These are phyloP conservation scores for Druceiella hillmani DNA, from an alignment of 2,888 invertebrate species.

Conservation along the genomic window DNA sequence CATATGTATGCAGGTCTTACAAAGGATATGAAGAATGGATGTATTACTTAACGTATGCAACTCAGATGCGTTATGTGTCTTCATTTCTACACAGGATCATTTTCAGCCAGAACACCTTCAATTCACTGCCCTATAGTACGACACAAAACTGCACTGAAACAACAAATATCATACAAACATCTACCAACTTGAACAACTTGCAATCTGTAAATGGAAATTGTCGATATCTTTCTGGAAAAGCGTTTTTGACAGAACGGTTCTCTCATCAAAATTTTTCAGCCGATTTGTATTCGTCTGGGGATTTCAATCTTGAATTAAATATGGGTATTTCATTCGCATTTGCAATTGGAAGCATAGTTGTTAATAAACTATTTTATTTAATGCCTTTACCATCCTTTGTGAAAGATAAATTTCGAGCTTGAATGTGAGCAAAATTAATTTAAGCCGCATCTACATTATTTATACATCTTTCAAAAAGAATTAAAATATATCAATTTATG, in stretches of 20 bases:
- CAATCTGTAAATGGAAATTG: slow-evolving; percentile 54
- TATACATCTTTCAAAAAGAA: too few relatives aligned
- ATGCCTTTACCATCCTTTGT: slow-evolving; percentile 80
- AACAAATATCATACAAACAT: slow-evolving; percentile 47
- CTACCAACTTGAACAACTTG: slow-evolving; percentile 41
- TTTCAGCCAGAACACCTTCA: slow-evolving; percentile 54
- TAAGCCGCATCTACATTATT: too few relatives aligned
- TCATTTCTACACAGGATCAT: slow-evolving; percentile 68
- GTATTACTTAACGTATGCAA: slow-evolving; percentile 71
- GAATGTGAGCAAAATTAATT: too few relatives aligned
- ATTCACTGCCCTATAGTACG: slow-evolving; percentile 48
- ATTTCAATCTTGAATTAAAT: slow-evolving; percentile 69
- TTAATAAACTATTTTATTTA: slow-evolving; percentile 81
- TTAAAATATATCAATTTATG: too few relatives aligned
- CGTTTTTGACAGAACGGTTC: slow-evolving; percentile 68
- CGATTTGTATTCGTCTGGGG: slow-evolving; percentile 52
- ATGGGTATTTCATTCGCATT: slow-evolving; percentile 79
- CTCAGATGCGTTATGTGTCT: slow-evolving; percentile 75
- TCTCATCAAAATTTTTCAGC: slow-evolving; percentile 50
- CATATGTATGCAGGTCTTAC: slow-evolving; percentile 56
- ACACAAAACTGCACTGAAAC: slow-evolving; percentile 52
- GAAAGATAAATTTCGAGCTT: slow-evolving; percentile 83
- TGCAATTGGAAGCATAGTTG: slow-evolving; percentile 70
- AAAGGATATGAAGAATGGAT: slow-evolving; percentile 78
- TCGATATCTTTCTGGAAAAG: slow-evolving; percentile 64